A percentile compares a stretch with the other conserved stretches of the same genome.
Conservation (phyloP, 2,113 vertebrate species). For the Dasyornis broadbenti region DNA sequence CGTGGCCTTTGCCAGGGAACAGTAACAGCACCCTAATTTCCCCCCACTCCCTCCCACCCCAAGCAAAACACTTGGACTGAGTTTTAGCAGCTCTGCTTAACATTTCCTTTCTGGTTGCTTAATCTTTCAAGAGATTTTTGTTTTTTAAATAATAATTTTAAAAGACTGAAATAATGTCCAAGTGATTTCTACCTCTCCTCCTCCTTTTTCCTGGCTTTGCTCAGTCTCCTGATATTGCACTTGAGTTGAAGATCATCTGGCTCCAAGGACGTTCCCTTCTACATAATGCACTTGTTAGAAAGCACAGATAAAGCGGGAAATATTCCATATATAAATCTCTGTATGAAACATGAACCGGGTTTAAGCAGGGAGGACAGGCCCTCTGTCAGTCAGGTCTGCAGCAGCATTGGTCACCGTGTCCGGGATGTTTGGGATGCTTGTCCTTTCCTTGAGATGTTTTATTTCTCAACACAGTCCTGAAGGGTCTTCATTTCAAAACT, state of each 20-base stretch:
- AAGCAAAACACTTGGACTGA: slow-evolving; percentile 10
- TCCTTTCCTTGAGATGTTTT: not conserved
- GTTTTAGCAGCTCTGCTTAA: slow-evolving; percentile 31
- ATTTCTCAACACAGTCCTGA: not conserved
- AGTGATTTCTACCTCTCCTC: not conserved
- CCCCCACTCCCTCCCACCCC: not conserved
- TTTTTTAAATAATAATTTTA: not conserved
- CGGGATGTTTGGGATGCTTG: not conserved
- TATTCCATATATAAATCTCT: not conserved
- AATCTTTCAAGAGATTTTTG: not conserved
- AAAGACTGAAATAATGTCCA: slow-evolving; percentile 17
- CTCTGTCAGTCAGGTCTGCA: not conserved
- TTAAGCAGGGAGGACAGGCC: slow-evolving; percentile 1
- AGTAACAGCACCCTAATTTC: not conserved
- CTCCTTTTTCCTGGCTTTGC: slow-evolving; percentile 1
- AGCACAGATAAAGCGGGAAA: not conserved
- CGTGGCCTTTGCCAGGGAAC: not conserved
- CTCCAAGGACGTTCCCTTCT: slow-evolving; percentile 17
- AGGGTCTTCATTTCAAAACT: not conserved
- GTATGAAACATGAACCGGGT: not conserved
- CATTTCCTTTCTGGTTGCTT: slow-evolving; percentile 6
- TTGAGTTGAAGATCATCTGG: not conserved
- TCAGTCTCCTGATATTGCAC: slow-evolving; percentile 21
- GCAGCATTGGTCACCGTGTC: not conserved
- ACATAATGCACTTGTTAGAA: slow-evolving; percentile 45